Conservation (phyloP, 2,113 vertebrate genomes). For the Lonchura striata region DNA sequence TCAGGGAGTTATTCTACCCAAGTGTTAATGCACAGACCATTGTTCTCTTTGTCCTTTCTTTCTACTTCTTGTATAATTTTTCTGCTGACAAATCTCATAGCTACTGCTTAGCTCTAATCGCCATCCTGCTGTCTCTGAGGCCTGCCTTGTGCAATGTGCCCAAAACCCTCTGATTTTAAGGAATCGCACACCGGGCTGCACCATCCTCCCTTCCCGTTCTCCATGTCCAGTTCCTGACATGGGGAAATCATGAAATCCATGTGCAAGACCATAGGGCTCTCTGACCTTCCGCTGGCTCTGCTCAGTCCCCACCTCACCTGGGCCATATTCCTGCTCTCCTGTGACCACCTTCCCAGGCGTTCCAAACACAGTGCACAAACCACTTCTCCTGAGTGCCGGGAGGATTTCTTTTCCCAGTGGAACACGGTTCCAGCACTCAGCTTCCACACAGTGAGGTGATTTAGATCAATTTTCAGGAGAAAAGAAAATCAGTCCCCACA, state of each 20-base stretch:
- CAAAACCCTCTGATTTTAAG: too few species aligned
- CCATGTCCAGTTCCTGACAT: not conserved
- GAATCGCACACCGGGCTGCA: too few species aligned
- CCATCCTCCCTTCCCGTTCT: not conserved
- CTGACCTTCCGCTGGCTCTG: not conserved
- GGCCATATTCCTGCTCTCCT: not conserved
- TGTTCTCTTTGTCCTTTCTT: too few species aligned
- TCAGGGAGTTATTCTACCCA: too few species aligned
- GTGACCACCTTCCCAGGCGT: not conserved
- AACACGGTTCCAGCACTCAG: not conserved
- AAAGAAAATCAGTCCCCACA: not conserved
- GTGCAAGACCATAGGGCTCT: not conserved
- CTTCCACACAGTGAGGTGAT: not conserved
- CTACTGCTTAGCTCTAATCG: too few species aligned
- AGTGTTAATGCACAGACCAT: too few species aligned
- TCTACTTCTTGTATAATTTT: too few species aligned
- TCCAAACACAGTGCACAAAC: not conserved
- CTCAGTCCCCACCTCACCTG: not conserved
- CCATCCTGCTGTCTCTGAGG: too few species aligned
- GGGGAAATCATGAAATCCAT: not conserved
- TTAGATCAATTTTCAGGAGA: not conserved
- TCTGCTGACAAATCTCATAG: too few species aligned
- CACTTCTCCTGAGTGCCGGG: not conserved
- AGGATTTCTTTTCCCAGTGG: not conserved
- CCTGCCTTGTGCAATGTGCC: too few species aligned